Evolutionary conservation across 2,797 vertebrate species (phyloP).

Genomic region (Darevskia mixta): DNA sequence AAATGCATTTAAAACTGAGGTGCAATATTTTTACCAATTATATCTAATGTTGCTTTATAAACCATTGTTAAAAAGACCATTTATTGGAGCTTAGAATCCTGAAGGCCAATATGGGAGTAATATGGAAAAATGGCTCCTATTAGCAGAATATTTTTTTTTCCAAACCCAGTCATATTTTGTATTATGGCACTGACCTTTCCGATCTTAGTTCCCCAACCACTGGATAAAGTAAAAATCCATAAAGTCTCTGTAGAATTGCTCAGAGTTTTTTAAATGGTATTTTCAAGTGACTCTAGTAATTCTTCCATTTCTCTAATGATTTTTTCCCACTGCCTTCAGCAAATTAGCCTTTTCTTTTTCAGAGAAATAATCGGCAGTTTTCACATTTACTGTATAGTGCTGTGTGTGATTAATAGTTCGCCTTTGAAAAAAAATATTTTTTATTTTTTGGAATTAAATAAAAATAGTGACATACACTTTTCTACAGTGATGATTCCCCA

Average conservation of each 20-base stretch:
- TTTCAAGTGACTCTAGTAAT: constrained; percentile 50
- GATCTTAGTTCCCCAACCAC: constrained; percentile 12
- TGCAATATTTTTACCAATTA: constrained; percentile 15
- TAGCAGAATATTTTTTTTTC: constrained; percentile 2
- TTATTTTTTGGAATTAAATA: constrained; percentile 21
- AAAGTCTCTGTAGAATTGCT: constrained; percentile 31
- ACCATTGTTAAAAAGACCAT: constrained; percentile 4
- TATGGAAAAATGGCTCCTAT: not conserved
- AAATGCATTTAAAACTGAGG: constrained; percentile 20
- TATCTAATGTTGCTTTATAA: not conserved
- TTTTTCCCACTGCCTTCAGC: constrained; percentile 36
- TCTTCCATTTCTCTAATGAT: constrained; percentile 30
- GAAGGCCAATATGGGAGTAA: not conserved
- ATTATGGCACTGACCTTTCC: constrained; percentile 25
- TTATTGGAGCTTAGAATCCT: constrained; percentile 10
- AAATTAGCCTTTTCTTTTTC: constrained; percentile 51
- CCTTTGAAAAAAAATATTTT: not conserved
- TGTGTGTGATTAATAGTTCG: constrained; percentile 30
- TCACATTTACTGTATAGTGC: constrained; percentile 5
- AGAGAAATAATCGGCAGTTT: constrained; percentile 51
- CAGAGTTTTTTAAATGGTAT: constrained; percentile 43
- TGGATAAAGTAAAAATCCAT: constrained; percentile 57
- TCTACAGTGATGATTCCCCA: not conserved
- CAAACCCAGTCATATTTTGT: constrained; percentile 35
- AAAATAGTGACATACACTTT: not conserved